These are phyloP conservation scores for Seriola aureovittata DNA, from an alignment of 2,113 vertebrate genomes.

Conservation along the genomic window DNA sequence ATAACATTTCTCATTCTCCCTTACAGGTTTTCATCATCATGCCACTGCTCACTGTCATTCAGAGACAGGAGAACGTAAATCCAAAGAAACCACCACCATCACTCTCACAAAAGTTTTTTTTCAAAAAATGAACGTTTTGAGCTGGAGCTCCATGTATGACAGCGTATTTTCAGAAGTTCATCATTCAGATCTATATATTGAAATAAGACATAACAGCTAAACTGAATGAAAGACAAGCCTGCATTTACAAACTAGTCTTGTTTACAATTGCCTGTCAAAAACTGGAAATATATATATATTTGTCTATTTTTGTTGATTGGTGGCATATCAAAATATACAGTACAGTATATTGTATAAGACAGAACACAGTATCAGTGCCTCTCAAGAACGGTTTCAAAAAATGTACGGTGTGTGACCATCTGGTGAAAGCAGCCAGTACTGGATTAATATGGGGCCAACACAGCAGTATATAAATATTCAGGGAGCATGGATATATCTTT, in stretches of 20 bases:
- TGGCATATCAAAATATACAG: neutral
- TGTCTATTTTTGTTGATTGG: conserved; percentile 1
- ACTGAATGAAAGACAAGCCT: conserved; percentile 16
- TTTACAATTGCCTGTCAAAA: conserved; percentile 29
- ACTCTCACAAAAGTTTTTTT: neutral
- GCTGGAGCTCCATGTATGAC: neutral
- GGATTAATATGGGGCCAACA: neutral
- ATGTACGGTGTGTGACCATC: neutral
- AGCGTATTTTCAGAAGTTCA: neutral
- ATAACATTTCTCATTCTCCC: conserved; percentile 18
- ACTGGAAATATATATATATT: conserved; percentile 24
- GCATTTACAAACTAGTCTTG: neutral
- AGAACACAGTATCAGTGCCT: neutral
- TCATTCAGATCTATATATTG: neutral
- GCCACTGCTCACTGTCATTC: conserved; percentile 7
- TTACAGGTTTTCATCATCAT: conserved; percentile 37
- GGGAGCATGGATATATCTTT: neutral
- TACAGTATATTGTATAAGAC: neutral
- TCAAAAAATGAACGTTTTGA: neutral
- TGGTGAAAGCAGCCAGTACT: neutral
- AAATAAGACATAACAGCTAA: neutral
- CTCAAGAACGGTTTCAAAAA: neutral
- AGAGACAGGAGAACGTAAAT: conserved; percentile 22
- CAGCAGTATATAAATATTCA: neutral
- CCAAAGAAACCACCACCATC: conserved; percentile 9